Evolutionary conservation across 2,113 vertebrate species (phyloP).

Genomic region (Balaeniceps rex): DNA sequence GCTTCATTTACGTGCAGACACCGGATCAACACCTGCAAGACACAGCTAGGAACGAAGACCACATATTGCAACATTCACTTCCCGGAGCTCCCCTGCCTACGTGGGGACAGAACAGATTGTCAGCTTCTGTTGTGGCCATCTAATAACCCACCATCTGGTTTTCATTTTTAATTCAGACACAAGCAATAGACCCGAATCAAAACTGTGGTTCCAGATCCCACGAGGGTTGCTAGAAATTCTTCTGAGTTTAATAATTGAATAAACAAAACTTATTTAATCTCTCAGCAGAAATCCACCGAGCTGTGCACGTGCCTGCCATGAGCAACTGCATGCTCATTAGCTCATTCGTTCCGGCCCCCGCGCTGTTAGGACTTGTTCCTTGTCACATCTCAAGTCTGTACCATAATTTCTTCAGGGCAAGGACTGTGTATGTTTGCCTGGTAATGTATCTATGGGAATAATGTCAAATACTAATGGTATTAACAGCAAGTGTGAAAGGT

Average conservation of each 20-base stretch:
- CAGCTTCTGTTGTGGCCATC: constrained; percentile 16
- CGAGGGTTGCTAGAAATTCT: not conserved
- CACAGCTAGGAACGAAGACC: not conserved
- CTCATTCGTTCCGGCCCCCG: not conserved
- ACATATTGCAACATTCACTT: not conserved
- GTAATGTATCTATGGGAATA: constrained; percentile 26
- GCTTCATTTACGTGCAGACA: not conserved
- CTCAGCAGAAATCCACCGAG: not conserved
- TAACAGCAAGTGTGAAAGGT: not conserved
- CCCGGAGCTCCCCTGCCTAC: not conserved
- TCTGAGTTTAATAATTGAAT: constrained; percentile 30
- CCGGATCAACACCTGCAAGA: constrained; percentile 11
- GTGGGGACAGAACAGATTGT: not conserved
- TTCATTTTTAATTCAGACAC: constrained; percentile 31
- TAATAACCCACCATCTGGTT: constrained; percentile 26
- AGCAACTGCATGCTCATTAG: not conserved
- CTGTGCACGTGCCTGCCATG: not conserved
- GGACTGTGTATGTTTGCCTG: constrained; percentile 14
- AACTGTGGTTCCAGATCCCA: not conserved
- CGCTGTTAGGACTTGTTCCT: not conserved
- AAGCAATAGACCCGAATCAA: not conserved
- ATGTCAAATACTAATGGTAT: not conserved
- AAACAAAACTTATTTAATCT: not conserved
- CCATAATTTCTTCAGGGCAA: constrained; percentile 14
- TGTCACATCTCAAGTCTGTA: constrained; percentile 25